These are phyloP conservation scores for Rhabdomys pumilio DNA, from an alignment of 2,797 vertebrate genomes.

Conservation along the genomic window DNA sequence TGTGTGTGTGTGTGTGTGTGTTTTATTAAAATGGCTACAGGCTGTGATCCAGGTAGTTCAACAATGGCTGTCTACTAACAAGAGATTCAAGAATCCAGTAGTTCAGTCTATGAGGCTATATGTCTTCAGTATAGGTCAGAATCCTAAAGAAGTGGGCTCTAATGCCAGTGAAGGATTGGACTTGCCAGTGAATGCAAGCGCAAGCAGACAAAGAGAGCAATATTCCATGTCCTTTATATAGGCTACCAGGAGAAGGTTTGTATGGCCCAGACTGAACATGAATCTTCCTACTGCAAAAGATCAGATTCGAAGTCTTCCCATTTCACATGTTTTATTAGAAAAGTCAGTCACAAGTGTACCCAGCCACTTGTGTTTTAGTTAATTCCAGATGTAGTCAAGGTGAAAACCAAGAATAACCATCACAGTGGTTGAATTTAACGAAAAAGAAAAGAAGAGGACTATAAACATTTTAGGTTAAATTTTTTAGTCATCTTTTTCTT, in stretches of 20 bases:
- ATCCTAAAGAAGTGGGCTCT: neutral
- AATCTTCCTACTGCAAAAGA: neutral
- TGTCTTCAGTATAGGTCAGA: neutral
- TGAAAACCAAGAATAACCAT: neutral
- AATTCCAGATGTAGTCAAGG: neutral
- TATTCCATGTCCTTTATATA: neutral
- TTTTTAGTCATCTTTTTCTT: constrained; percentile 43
- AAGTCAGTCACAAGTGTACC: neutral
- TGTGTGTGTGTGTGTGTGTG: neutral
- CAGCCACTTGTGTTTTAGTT: neutral
- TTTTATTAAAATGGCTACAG: neutral
- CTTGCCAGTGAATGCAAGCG: neutral
- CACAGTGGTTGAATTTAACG: neutral
- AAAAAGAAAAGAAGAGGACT: constrained; percentile 56
- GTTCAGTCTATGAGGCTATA: neutral
- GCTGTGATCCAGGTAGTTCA: neutral
- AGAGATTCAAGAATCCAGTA: neutral
- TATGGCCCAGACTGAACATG: neutral
- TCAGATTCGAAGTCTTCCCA: neutral
- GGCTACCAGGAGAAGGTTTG: neutral
- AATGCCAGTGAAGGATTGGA: neutral
- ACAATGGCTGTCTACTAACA: neutral
- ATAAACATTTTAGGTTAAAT: constrained; percentile 35
- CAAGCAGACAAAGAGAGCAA: neutral
- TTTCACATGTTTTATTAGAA: neutral